Conservation (phyloP, 23 tunicate species). For the Diplosoma virens region DNA sequence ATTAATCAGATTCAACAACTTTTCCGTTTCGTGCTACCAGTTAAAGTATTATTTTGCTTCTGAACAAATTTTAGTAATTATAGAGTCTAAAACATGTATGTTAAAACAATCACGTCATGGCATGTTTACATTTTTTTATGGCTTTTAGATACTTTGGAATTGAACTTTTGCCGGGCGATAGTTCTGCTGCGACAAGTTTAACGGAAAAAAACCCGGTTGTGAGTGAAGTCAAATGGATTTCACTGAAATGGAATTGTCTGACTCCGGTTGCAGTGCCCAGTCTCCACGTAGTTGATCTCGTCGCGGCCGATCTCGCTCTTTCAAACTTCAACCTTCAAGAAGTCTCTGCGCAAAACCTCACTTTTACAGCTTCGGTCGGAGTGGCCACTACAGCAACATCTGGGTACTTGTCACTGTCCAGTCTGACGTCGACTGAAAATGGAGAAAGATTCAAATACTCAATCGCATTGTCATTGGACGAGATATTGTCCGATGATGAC, state of each 20-base stretch:
- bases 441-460: neutral
- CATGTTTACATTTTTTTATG: neutral
- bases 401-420: neutral
- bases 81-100: no score
- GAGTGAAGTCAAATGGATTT: neutral
- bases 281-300: neutral
- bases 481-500: conserved; percentile 1
- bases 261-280: neutral
- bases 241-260: neutral
- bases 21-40: neutral
- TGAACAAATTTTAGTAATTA: neutral
- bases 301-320: neutral
- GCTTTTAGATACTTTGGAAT: conserved; percentile 19
- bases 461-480: neutral
- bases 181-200: neutral
- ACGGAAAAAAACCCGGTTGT: neutral
- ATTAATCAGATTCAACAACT: neutral
- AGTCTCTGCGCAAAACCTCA: neutral
- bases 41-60: neutral
- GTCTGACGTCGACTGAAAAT: neutral
- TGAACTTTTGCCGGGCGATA: conserved; percentile 14
- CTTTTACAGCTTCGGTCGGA: conserved; percentile 8
- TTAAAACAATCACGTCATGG: no score
- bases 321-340: neutral
- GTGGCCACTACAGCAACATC: neutral